Base-by-base conservation (phyloP, 2,888 invertebrate genomes). In the Euplexia lucipara region DNA sequence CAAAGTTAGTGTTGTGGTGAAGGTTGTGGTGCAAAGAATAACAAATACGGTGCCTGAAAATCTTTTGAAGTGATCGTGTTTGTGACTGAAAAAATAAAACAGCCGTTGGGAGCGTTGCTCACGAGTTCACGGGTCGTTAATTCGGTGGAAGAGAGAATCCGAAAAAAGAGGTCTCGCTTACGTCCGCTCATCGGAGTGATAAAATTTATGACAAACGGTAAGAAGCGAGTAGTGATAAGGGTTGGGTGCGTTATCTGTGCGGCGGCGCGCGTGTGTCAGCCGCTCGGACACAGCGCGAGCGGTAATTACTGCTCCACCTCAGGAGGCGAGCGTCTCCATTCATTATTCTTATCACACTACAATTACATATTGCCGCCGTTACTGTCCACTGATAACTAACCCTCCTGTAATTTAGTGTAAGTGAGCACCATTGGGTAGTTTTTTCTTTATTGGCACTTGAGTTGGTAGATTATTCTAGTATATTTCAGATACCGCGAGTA, bases 121-220 rank as follows among this genome's bases (percentile, higher is more conserved):
- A 87, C 91, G 85, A 93, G 89, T 93, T 94, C 86, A 92, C 93
- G 92, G 92, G 91, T 93, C 93, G 91, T 94, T 94, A 92, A 91
- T 87, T 92, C 89, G 80, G 82, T 83, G 87, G 84, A 87, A 87
- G 86, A 91, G 89, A 85, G 86, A 88, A 90, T 83, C 84, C 81
- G 86, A 91, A 89, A 89, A 90, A 90, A 86, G 87, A 90, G 87
- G 87, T 88, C 89, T 90, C 88, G 87, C 83, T 87, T 84, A 88
- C 88, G 88, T 91, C 89, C 90, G 92, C 86, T 92, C 93, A 92
- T 92, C 90, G 92, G 87, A 88, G 92, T 92, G 95, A 93, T 92
- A 93, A 91, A 92, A 94, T 95, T 94, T 93, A 94, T 93, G 93
- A 94, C 90, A 89, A 91, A 94, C 95, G 95, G 95, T 95, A 95